Conservation (phyloP, 2,113 vertebrate species). For the Cyprinodon tularosa region DNA sequence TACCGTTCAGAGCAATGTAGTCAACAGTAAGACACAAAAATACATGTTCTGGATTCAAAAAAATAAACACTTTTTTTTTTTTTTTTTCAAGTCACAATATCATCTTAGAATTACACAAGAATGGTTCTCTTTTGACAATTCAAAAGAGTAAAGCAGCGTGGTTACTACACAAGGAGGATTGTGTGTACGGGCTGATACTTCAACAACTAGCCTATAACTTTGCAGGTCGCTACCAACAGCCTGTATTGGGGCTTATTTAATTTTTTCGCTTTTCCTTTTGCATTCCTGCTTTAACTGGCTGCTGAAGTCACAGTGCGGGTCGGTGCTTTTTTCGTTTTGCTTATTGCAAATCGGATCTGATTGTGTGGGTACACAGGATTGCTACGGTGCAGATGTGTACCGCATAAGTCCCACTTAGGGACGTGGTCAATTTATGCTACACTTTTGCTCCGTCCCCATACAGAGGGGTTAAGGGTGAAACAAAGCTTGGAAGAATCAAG, state of each 20-base stretch:
- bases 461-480: not conserved
- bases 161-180: constrained; percentile 66
- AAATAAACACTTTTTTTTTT: constrained; percentile 61
- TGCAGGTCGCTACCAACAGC: constrained; percentile 38
- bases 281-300: constrained; percentile 29
- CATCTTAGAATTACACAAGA: constrained; percentile 64
- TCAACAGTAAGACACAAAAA: constrained; percentile 81
- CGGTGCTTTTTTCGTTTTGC: constrained; percentile 64
- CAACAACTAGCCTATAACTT: constrained; percentile 51
- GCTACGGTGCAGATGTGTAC: constrained; percentile 67
- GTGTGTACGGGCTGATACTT: constrained; percentile 55
- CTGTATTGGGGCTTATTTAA: constrained; percentile 7
- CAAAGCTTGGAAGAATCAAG: constrained; percentile 57
- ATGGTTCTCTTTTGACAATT: constrained; percentile 59
- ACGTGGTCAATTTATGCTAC: constrained; percentile 63
- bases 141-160: constrained; percentile 74
- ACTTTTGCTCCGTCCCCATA: constrained; percentile 52
- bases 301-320: constrained; percentile 81
- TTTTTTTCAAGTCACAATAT: constrained; percentile 56
- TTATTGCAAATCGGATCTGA: constrained; percentile 73
- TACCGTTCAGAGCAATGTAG: constrained; percentile 79
- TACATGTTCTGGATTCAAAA: constrained; percentile 70
- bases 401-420: constrained; percentile 57
- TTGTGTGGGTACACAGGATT: constrained; percentile 49
- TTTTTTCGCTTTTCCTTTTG: not conserved